Conservation (phyloP, 2,797 vertebrate species). For the Silurus lanzhouensis region DNA sequence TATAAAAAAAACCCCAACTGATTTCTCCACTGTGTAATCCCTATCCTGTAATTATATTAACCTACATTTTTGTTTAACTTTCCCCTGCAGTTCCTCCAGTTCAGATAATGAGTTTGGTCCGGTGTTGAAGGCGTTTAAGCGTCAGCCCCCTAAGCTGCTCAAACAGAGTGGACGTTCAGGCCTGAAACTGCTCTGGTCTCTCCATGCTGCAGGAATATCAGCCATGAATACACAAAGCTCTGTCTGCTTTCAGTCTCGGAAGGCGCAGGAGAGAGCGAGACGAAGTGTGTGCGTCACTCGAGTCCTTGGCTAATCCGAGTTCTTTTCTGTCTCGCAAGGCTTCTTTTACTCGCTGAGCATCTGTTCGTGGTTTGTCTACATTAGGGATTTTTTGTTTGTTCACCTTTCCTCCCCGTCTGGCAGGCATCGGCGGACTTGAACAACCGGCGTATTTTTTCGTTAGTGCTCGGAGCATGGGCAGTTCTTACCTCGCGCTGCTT, state of each 20-base stretch:
- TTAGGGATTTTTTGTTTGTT: slow-evolving; percentile 50
- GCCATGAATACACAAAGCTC: slow-evolving; percentile 40
- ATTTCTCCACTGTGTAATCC: background rate
- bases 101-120: background rate
- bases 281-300: slow-evolving; percentile 46
- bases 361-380: slow-evolving; percentile 47
- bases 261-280: slow-evolving; percentile 21
- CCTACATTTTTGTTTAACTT: background rate
- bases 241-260: slow-evolving; percentile 47
- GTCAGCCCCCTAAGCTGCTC: background rate
- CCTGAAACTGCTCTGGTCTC: slow-evolving; percentile 29
- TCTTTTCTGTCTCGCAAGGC: slow-evolving; percentile 49
- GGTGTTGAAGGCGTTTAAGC: background rate
- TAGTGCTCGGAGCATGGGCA: background rate
- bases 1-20: background rate
- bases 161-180: background rate
- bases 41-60: background rate
- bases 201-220: slow-evolving; percentile 8
- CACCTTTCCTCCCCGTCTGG: slow-evolving; percentile 63
- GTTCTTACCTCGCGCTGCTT: background rate
- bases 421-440: slow-evolving; percentile 74
- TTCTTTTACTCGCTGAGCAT: slow-evolving; percentile 39
- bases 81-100: no score
- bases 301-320: slow-evolving; percentile 48
- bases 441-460: slow-evolving; percentile 38